Conservation (phyloP, 1,140 invertebrate genomes). For the Hycleus phaleratus region DNA sequence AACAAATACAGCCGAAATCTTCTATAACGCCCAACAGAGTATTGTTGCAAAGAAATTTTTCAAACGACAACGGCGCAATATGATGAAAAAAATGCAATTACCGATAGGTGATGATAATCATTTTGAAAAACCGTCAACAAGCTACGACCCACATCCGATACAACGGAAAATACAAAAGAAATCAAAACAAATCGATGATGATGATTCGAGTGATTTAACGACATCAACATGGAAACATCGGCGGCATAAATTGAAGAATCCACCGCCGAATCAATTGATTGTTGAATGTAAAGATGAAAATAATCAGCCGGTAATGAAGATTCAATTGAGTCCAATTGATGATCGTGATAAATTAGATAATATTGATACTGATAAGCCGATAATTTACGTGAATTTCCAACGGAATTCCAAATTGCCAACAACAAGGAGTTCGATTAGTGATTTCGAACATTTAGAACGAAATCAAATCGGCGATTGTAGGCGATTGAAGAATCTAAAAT, state of each 20-base stretch:
- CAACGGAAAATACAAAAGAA: slow-evolving; percentile 53
- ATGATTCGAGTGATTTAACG: slow-evolving; percentile 33
- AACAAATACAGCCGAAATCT: slow-evolving; percentile 62
- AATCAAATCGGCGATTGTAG: slow-evolving; percentile 13
- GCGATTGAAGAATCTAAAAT: slow-evolving; percentile 15
- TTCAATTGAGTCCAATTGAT: slow-evolving; percentile 23
- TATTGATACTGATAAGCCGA: background rate
- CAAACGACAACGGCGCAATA: slow-evolving; percentile 72
- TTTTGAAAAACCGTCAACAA: slow-evolving; percentile 39
- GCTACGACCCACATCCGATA: slow-evolving; percentile 37
- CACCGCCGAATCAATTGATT: slow-evolving; percentile 16
- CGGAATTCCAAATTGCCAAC: slow-evolving; percentile 19
- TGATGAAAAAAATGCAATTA: slow-evolving; percentile 65
- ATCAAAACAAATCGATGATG: slow-evolving; percentile 70
- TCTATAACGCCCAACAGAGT: slow-evolving; percentile 89
- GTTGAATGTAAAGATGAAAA: no score
- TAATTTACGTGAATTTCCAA: slow-evolving; percentile 29
- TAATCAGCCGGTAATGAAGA: no score
- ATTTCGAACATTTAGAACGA: slow-evolving; percentile 49
- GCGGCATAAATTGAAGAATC: slow-evolving; percentile 44
- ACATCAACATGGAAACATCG: slow-evolving; percentile 10
- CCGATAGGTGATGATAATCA: slow-evolving; percentile 45
- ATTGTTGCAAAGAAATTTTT: slow-evolving; percentile 88
- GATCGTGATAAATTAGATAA: slow-evolving; percentile 32
- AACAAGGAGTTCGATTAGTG: slow-evolving; percentile 38